Conservation (phyloP, 2,797 vertebrate species). For the Aldrovandia affinis region DNA sequence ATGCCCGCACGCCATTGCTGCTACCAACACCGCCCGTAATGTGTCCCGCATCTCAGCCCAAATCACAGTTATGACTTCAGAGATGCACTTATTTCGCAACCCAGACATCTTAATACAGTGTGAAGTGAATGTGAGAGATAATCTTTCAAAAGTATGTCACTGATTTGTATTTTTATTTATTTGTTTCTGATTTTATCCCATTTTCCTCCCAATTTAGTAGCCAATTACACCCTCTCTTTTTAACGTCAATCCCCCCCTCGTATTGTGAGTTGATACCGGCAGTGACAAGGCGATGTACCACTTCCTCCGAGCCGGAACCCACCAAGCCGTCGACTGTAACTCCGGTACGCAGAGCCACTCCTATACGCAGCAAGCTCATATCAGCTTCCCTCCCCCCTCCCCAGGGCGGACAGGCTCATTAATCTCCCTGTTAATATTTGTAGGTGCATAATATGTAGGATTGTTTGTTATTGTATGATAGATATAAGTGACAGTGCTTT, state of each 20-base stretch:
- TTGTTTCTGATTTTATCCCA: conserved; percentile 87
- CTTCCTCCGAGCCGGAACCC: too few species aligned
- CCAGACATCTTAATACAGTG: conserved; percentile 95
- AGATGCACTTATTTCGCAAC: conserved; percentile 87
- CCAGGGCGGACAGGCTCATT: too few species aligned
- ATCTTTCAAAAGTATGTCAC: conserved; percentile 90
- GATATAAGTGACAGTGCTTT: conserved; percentile 81
- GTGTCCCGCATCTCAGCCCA: conserved; percentile 85
- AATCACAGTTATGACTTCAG: conserved; percentile 85
- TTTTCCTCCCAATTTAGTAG: too few species aligned
- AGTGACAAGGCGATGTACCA: too few species aligned
- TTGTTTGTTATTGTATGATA: conserved; percentile 86
- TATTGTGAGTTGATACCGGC: too few species aligned
- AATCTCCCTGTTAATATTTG: conserved; percentile 87
- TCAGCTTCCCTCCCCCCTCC: too few species aligned
- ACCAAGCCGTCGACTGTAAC: too few species aligned
- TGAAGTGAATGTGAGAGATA: conserved; percentile 85
- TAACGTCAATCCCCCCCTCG: too few species aligned
- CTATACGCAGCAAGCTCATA: too few species aligned
- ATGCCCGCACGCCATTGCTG: conserved; percentile 89
- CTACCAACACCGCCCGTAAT: conserved; percentile 91
- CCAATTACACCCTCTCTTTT: too few species aligned
- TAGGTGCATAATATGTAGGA: conserved; percentile 83
- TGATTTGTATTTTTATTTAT: conserved; percentile 91
- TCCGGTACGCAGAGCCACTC: too few species aligned